Conservation (phyloP, 64 coral and sea anemone species). For the Exaiptasia diaphana region DNA sequence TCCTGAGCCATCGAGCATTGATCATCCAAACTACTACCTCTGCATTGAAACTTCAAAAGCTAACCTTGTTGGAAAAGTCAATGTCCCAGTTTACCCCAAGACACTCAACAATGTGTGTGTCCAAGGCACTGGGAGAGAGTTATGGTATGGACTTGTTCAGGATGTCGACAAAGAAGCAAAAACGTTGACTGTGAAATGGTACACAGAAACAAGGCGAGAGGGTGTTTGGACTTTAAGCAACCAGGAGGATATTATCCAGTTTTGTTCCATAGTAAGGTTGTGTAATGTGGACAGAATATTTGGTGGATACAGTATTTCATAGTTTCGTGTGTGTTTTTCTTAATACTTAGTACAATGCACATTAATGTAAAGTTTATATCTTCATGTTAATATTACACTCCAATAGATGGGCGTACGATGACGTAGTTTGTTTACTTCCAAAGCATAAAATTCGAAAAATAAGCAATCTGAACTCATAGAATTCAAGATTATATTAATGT, state of each 20-base stretch:
- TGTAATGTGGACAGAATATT: conserved; percentile 26
- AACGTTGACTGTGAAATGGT: conserved; percentile 30
- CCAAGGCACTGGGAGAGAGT: conserved; percentile 11
- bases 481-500: too few relatives aligned
- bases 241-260: conserved; percentile 13
- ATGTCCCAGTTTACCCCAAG: conserved; percentile 25
- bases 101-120: conserved; percentile 1
- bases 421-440: too few relatives aligned
- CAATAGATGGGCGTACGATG: too few relatives aligned
- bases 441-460: too few relatives aligned
- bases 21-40: conserved; percentile 34
- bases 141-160: conserved; percentile 31
- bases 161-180: neutral
- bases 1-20: conserved; percentile 40
- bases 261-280: conserved; percentile 6
- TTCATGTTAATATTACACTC: too few relatives aligned
- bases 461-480: too few relatives aligned
- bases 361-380: neutral
- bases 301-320: conserved; percentile 35
- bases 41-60: conserved; percentile 19
- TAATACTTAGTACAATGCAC: neutral
- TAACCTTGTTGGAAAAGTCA: neutral
- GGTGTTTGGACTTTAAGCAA: conserved; percentile 27
- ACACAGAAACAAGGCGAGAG: conserved; percentile 7
- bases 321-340: too few relatives aligned